Percentiles rank a stretch among this genome's conserved stretches.
Evolutionary conservation across 2,888 invertebrate species (phyloP).

Genomic region (Brachypterus glaber): DNA sequence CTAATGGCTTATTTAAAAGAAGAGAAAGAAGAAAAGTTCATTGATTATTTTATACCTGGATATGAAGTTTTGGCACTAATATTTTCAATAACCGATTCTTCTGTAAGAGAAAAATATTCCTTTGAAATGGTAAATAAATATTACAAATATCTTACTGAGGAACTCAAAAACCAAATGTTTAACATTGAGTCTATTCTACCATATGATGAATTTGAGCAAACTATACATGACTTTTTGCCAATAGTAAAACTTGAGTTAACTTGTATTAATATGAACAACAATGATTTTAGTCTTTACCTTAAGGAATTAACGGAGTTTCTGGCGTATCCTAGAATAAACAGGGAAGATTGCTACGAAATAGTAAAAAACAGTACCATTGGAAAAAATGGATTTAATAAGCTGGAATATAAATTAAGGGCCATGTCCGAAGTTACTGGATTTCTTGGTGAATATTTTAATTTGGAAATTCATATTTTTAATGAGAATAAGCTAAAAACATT

Average conservation of each 20-base stretch:
- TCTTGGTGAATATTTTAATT: conserved; percentile 27
- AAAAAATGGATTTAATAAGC: too few species aligned
- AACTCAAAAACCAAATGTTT: conserved; percentile 13
- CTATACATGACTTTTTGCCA: conserved; percentile 17
- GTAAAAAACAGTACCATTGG: conserved; percentile 21
- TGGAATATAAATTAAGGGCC: too few species aligned
- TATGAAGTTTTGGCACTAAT: too few species aligned
- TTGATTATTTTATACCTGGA: too few species aligned
- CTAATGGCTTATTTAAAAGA: too few species aligned
- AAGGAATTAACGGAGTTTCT: too few species aligned
- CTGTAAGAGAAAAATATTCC: too few species aligned
- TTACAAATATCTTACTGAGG: conserved; percentile 13
- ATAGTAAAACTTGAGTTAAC: conserved; percentile 20
- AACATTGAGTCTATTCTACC: conserved; percentile 13
- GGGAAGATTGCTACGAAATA: conserved; percentile 26
- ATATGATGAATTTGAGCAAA: conserved; percentile 13
- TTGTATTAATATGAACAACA: too few species aligned
- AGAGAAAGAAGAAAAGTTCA: too few species aligned
- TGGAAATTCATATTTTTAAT: conserved; percentile 19
- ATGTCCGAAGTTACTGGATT: conserved; percentile 25
- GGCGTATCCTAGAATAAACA: conserved; percentile 17
- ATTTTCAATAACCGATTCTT: too few species aligned
- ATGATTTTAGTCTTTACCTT: too few species aligned
- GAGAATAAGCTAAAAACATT: conserved; percentile 13
- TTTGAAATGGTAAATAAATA: too few species aligned